phyloP scores from a whole-genome alignment of 2,888 invertebrate species.

The Pammene fasciana region DNA sequence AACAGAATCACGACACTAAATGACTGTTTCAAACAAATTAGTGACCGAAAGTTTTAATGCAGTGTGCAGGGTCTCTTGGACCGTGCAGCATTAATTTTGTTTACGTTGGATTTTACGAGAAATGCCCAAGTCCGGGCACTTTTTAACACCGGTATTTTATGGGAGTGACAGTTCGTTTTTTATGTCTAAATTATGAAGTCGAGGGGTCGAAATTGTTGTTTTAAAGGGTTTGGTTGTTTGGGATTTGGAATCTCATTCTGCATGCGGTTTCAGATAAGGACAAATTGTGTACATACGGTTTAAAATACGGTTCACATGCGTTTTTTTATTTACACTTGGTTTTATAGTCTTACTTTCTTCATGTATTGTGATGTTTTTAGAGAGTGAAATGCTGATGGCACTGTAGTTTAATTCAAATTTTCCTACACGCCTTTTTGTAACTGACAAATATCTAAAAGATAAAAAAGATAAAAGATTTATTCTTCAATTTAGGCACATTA shows the following conservation, averaged over 20 bases:
- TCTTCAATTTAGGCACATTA: no score
- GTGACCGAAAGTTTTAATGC: conserved; percentile 37
- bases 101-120: conserved; percentile 43
- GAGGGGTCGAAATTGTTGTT: conserved; percentile 15
- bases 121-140: conserved; percentile 37
- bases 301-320: no score
- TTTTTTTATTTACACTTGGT: no score
- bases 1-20: conserved; percentile 36
- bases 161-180: conserved; percentile 35
- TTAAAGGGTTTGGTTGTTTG: not conserved
- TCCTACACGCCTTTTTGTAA: no score
- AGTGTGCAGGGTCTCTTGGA: conserved; percentile 37
- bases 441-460: no score
- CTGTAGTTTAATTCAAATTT: no score
- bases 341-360: no score
- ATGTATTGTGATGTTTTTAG: no score
- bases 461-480: no score
- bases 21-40: conserved; percentile 42
- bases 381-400: no score
- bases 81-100: conserved; percentile 43
- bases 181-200: conserved; percentile 40
- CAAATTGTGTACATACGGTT: no score
- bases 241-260: conserved; percentile 18
- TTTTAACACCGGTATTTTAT: conserved; percentile 41
- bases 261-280: not conserved